Percentiles rank a stretch among this genome's conserved stretches.
Conservation (phyloP, 2,888 invertebrate species). For the Elmis aenea region DNA sequence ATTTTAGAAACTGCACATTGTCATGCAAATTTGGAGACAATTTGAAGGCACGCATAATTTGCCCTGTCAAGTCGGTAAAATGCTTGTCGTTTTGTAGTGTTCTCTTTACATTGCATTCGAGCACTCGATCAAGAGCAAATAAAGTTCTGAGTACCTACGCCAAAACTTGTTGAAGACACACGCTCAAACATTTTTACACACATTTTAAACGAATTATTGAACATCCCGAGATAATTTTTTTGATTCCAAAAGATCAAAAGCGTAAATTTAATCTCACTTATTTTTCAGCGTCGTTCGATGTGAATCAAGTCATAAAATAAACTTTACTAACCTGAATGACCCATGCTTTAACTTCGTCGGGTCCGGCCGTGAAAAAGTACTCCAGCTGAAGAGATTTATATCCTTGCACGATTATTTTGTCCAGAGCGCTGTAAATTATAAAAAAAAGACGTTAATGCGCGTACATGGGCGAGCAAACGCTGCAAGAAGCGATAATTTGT, state of each 20-base stretch:
- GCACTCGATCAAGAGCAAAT: too few species aligned
- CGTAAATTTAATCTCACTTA: too few species aligned
- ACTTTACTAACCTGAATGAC: conserved; percentile 87
- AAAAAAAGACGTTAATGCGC: too few species aligned
- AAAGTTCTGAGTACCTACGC: too few species aligned
- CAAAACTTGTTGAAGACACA: too few species aligned
- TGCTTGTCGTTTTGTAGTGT: too few species aligned
- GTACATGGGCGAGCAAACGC: too few species aligned
- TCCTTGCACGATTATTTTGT: conserved; percentile 95
- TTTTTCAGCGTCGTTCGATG: too few species aligned
- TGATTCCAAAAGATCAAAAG: conserved; percentile 11
- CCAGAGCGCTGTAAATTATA: conserved; percentile 67
- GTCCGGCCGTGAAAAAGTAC: conserved; percentile 97
- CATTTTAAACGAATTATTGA: conserved; percentile 12
- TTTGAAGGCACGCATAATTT: conserved; percentile 38
- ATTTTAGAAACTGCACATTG: conserved; percentile 36
- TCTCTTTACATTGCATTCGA: too few species aligned
- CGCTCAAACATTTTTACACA: too few species aligned
- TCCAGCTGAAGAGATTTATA: conserved; percentile 94
- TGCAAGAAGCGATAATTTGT: too few species aligned
- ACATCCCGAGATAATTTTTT: conserved; percentile 14
- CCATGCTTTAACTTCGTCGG: conserved; percentile 99
- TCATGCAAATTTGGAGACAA: conserved; percentile 45
- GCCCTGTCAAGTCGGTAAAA: too few species aligned
- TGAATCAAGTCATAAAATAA: conserved; percentile 4